Base-by-base conservation (phyloP, 2,113 vertebrate species). In the Etheostoma spectabile region DNA sequence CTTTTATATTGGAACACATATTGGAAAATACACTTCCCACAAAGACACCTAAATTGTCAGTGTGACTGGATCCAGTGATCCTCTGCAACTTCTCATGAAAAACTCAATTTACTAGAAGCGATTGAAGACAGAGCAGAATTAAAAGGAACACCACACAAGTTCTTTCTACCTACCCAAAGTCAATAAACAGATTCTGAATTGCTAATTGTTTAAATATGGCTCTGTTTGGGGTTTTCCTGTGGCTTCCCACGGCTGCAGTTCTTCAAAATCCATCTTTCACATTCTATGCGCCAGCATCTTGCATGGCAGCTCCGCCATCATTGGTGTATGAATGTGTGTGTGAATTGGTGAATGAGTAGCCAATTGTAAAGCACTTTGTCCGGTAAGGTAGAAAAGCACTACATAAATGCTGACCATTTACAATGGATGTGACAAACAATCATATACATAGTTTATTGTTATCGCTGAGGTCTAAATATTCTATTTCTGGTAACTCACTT, bases 61-160 rank as follows among this genome's bases (percentile, higher is more conserved):
- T 68, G 19, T 30, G 24, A 35, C n/a, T 81, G 61, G 71, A 57
- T 59, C 46, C 63, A 59, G 2, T 18, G 16, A 64, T 77, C 21
- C 35, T 77, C 42, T 45, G 45, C 16, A 38, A 83, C 69, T 68
- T 77, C 70, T 35, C 13, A 38, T 30, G 24, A 6, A 59, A 70
- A 84, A 19, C 21, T 35, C 4, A 60, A 53, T 35, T 84, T 69
- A 84, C 59, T 71, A 71, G 72, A 78, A 80, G 35, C 16, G 12
- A 61, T 30, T 65, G 13, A 30, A 73, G 22, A 24, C 19, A n/a
- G 57, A 60, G 12, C 18, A 2, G 3, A 68, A 59, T 24, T 42
- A 24, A 56, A 64, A 72, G 46, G 13, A 73, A 63, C 16, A n/a
- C 11, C 18, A 5, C 27, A 12, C 8, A 55, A 33, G 42, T 12